Conservation (phyloP, 2,888 invertebrate species). For the Pterostichus madidus region DNA sequence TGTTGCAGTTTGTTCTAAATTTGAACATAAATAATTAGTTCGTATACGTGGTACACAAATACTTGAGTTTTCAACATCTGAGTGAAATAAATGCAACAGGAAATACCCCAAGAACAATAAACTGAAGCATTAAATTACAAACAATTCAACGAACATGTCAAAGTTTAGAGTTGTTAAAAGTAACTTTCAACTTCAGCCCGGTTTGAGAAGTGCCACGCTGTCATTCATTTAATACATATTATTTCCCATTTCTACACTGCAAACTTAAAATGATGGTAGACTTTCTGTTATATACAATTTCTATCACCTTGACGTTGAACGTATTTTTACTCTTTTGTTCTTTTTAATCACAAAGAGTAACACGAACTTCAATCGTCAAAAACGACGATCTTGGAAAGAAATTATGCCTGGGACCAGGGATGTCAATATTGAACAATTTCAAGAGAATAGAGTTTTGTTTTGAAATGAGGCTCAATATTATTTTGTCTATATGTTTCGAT, state of each 20-base stretch:
- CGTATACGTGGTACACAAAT: background rate
- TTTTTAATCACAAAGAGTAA: slow-evolving; percentile 21
- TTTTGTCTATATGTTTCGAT: background rate
- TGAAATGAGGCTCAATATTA: background rate
- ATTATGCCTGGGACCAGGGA: background rate
- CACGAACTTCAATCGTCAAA: slow-evolving; percentile 2
- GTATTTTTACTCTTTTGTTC: slow-evolving; percentile 10
- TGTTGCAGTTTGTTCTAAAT: slow-evolving; percentile 20
- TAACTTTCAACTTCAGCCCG: slow-evolving; percentile 4
- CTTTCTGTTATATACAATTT: background rate
- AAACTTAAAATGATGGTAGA: background rate
- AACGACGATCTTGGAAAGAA: slow-evolving; percentile 1
- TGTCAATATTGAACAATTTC: slow-evolving; percentile 10
- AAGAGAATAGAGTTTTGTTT: background rate
- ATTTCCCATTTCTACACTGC: background rate
- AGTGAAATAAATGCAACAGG: slow-evolving; percentile 27
- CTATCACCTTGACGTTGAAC: background rate
- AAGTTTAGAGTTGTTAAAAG: slow-evolving; percentile 23
- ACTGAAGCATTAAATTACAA: slow-evolving; percentile 41
- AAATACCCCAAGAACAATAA: slow-evolving; percentile 42
- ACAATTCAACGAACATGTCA: slow-evolving; percentile 31
- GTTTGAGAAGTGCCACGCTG: slow-evolving; percentile 2
- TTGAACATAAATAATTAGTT: slow-evolving; percentile 37
- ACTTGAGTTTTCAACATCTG: slow-evolving; percentile 11
- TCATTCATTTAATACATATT: slow-evolving; percentile 17